Percentiles rank a stretch among this genome's conserved stretches.
Conservation (phyloP, 2,797 vertebrate species). For the Gallirallus australis region DNA sequence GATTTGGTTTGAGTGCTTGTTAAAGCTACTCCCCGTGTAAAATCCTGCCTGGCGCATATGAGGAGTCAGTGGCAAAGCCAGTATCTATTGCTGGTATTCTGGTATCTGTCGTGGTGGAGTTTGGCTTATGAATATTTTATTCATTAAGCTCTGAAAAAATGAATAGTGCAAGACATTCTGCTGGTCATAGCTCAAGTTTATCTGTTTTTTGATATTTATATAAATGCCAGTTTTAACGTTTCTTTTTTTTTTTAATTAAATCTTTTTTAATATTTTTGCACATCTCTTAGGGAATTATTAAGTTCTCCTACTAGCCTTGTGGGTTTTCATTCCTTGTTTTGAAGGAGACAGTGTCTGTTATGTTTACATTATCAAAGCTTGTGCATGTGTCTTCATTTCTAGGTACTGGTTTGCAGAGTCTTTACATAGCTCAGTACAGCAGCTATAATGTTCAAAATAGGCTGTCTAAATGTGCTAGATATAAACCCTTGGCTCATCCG, state of each 20-base stretch:
- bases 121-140: slow-evolving; percentile 63
- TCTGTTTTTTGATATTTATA: slow-evolving; percentile 76
- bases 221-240: slow-evolving; percentile 77
- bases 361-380: slow-evolving; percentile 77
- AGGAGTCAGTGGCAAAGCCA: slow-evolving; percentile 61
- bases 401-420: slow-evolving; percentile 80
- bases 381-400: slow-evolving; percentile 75
- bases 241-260: slow-evolving; percentile 13
- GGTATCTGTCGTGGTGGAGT: slow-evolving; percentile 53
- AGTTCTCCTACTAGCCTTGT: slow-evolving; percentile 71
- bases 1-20: slow-evolving; percentile 63
- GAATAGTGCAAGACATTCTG: slow-evolving; percentile 54
- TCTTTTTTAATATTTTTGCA: slow-evolving; percentile 72
- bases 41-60: slow-evolving; percentile 28
- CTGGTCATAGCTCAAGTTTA: slow-evolving; percentile 59
- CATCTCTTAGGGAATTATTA: slow-evolving; percentile 74
- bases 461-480: slow-evolving; percentile 76
- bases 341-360: slow-evolving; percentile 78
- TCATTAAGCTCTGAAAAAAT: slow-evolving; percentile 48
- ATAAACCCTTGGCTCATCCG: slow-evolving; percentile 77
- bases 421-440: slow-evolving; percentile 79
- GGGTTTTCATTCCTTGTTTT: slow-evolving; percentile 75
- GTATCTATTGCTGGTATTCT: slow-evolving; percentile 37
- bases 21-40: slow-evolving; percentile 67
- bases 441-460: slow-evolving; percentile 72